phyloP scores from a whole-genome alignment of 2,113 vertebrate species.

The Patagioenas fasciata region DNA sequence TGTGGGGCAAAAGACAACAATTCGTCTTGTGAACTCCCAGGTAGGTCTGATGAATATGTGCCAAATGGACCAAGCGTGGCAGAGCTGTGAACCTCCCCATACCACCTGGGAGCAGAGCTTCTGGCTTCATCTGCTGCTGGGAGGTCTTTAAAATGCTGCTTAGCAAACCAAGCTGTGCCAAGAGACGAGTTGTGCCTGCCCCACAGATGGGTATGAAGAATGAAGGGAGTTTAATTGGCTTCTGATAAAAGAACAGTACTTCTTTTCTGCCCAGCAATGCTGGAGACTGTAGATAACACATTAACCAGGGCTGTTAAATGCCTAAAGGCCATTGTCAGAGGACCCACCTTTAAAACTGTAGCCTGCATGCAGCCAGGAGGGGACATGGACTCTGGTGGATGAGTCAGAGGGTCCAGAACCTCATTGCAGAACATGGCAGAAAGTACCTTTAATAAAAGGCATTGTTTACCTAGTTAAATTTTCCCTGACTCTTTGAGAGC shows the following conservation, averaged over 20 bases:
- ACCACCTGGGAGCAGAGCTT: background rate
- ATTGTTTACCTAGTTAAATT: background rate
- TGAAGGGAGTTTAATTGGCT: background rate
- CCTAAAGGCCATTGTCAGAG: background rate
- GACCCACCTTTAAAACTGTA: background rate
- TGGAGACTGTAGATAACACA: too few relatives aligned
- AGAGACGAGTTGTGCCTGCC: background rate
- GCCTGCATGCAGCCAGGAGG: background rate
- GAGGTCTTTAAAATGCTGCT: background rate
- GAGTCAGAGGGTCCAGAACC: background rate
- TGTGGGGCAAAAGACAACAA: constrained; percentile 80
- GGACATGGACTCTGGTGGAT: background rate
- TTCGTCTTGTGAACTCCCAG: constrained; percentile 84
- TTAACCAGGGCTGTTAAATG: background rate
- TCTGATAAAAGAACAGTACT: background rate
- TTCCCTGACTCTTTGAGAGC: background rate
- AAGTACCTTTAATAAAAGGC: background rate
- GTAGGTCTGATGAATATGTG: constrained; percentile 23
- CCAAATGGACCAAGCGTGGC: accelerated
- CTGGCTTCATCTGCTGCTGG: background rate
- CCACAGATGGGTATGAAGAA: background rate
- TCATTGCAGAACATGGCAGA: background rate
- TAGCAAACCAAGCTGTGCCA: background rate
- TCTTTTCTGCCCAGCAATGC: background rate
- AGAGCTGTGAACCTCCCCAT: background rate